phyloP scores from a whole-genome alignment of 2,113 vertebrate genomes.

The Daubentonia madagascariensis region DNA sequence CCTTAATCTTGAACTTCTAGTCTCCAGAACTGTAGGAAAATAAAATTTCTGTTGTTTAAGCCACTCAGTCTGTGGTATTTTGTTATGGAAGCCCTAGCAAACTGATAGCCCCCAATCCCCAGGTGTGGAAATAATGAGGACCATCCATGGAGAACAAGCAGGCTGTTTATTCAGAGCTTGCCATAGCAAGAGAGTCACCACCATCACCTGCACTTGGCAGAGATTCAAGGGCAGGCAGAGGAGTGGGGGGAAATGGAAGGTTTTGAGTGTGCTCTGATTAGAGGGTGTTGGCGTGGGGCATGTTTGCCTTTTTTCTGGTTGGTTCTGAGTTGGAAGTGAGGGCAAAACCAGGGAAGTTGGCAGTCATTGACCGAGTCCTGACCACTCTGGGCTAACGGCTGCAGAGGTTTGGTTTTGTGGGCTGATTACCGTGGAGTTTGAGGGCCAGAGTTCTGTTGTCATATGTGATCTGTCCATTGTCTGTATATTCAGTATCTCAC shows the following conservation, averaged over 20 bases:
- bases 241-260: background rate
- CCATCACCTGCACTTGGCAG: background rate
- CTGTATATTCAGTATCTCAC: background rate
- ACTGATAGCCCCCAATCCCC: background rate
- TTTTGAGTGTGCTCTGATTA: background rate
- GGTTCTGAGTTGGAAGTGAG: background rate
- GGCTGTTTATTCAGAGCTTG: background rate
- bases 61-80: background rate
- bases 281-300: background rate
- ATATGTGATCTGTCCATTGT: background rate
- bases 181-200: background rate
- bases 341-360: background rate
- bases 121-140: background rate
- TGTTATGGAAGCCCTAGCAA: background rate
- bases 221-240: background rate
- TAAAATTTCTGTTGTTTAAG: background rate
- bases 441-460: background rate
- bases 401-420: background rate
- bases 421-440: background rate
- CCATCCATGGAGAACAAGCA: background rate
- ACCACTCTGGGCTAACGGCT: background rate
- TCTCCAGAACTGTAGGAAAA: background rate
- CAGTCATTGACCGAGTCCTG: background rate
- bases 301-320: background rate
- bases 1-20: background rate